Evolutionary conservation across 2,888 invertebrate species (phyloP).

Genomic region (Icerya purchasi): DNA sequence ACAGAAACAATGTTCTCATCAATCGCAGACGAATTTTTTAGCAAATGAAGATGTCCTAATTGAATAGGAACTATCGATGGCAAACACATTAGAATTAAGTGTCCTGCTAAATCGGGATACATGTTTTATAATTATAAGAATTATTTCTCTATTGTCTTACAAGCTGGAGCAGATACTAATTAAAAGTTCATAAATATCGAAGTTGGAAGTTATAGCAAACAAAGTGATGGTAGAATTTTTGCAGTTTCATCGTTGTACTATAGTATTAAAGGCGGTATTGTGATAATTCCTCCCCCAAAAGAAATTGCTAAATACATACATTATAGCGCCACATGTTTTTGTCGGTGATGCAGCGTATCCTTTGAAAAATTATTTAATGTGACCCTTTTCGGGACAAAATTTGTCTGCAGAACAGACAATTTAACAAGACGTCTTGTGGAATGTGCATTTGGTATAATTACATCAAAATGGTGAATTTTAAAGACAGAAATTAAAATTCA

Average conservation of each 20-base stretch:
- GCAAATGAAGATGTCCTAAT: conserved; percentile 10
- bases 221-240: conserved; percentile 7
- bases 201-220: conserved; percentile 11
- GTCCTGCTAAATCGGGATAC: conserved; percentile 7
- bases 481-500: background rate
- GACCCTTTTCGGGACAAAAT: background rate
- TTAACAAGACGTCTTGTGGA: background rate
- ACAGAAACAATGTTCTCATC: background rate
- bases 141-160: conserved; percentile 10
- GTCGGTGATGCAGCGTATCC: background rate
- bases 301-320: too few species aligned
- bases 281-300: background rate
- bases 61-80: conserved; percentile 11
- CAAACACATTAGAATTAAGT: conserved; percentile 9
- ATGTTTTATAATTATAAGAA: conserved; percentile 13
- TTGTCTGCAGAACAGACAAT: background rate
- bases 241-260: background rate
- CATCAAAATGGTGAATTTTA: background rate
- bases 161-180: conserved; percentile 12
- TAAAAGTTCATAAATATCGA: conserved; percentile 9
- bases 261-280: background rate
- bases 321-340: background rate
- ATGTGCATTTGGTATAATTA: background rate
- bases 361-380: background rate
- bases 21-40: background rate